These are phyloP conservation scores for Condylostylus longicornis DNA, from an alignment of 1,140 invertebrate species.

Conservation along the genomic window DNA sequence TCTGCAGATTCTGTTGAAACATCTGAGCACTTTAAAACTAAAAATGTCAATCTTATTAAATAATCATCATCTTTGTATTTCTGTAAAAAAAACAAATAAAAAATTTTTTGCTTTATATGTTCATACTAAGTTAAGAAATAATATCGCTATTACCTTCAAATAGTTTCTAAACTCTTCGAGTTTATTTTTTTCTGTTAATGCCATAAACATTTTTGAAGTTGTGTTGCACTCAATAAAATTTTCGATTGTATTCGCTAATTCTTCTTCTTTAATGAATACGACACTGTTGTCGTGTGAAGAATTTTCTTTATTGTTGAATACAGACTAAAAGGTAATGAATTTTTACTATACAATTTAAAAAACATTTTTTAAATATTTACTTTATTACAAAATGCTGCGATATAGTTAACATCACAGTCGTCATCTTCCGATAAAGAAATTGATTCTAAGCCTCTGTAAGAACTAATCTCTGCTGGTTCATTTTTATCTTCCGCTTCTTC, in stretches of 20 bases:
- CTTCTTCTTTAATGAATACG: constrained; percentile 3
- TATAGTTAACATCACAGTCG: constrained; percentile 13
- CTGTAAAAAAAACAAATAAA: constrained; percentile 7
- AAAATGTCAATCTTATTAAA: constrained; percentile 33
- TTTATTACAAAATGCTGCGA: constrained; percentile 3
- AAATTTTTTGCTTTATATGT: neutral
- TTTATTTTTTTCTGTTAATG: constrained; percentile 15
- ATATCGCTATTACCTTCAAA: constrained; percentile 17
- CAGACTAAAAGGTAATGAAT: neutral
- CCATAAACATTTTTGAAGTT: constrained; percentile 21
- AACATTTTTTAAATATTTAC: neutral
- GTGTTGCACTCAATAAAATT: constrained; percentile 23
- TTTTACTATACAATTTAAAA: neutral
- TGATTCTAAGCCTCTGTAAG: too few species aligned
- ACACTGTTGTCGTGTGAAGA: constrained; percentile 18
- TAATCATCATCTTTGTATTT: constrained; percentile 30
- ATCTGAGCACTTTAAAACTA: constrained; percentile 44
- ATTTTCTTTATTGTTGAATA: too few species aligned
- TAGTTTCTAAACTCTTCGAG: constrained; percentile 26
- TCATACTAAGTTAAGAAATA: too few species aligned
- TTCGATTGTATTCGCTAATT: constrained; percentile 11
- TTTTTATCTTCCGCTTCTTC: constrained; percentile 9
- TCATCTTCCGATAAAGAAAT: too few species aligned
- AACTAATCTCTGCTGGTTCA: too few species aligned
- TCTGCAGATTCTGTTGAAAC: constrained; percentile 36